Percentiles rank a stretch among this genome's conserved stretches.
phyloP scores from a whole-genome alignment of 1,140 invertebrate species.

The Cepaea nemoralis region DNA sequence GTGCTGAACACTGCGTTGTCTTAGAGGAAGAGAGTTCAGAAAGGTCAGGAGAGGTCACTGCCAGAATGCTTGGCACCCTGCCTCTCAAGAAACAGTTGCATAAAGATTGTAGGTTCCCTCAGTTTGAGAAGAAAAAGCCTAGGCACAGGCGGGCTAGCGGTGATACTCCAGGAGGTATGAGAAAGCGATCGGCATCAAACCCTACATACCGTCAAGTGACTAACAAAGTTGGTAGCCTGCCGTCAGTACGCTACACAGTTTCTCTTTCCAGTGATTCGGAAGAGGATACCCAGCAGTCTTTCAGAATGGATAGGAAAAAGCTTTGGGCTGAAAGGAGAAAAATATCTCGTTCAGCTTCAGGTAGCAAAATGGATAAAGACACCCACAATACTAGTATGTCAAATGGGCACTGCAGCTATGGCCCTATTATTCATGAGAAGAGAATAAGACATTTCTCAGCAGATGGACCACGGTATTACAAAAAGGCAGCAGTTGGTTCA shows the following conservation, averaged over 20 bases:
- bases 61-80: conserved; percentile 6
- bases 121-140: conserved; percentile 23
- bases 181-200: conserved; percentile 38
- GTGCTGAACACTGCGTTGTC: conserved; percentile 36
- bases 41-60: not conserved
- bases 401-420: not conserved
- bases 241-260: conserved; percentile 17
- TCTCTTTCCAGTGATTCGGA: conserved; percentile 34
- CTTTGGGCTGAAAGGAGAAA: conserved; percentile 36
- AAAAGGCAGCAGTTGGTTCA: conserved; percentile 4
- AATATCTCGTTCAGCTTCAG: conserved; percentile 31
- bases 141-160: conserved; percentile 18
- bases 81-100: conserved; percentile 26
- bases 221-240: conserved; percentile 12
- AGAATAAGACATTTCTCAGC: conserved; percentile 33
- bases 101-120: not conserved
- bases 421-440: not conserved
- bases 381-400: not conserved
- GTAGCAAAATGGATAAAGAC: conserved; percentile 17
- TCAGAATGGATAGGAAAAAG: conserved; percentile 24
- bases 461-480: not conserved
- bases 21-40: conserved; percentile 38
- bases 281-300: conserved; percentile 22
- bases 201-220: conserved; percentile 3
- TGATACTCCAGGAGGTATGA: not conserved